These are phyloP conservation scores for Alosa alosa DNA, from an alignment of 2,113 vertebrate genomes.

Conservation along the genomic window DNA sequence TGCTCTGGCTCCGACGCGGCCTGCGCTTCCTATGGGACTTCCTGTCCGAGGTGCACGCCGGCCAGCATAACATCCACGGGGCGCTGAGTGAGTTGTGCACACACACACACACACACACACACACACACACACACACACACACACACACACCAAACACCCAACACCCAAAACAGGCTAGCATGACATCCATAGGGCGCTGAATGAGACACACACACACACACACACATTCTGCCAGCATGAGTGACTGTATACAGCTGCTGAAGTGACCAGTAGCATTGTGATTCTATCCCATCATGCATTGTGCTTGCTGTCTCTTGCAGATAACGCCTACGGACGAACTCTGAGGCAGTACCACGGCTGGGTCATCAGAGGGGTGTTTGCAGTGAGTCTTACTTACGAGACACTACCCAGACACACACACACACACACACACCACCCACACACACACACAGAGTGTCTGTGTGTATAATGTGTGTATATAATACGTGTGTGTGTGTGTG, in stretches of 20 bases:
- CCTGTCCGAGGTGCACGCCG: conserved; percentile 84
- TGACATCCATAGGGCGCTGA: conserved; percentile 90
- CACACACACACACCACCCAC: background rate
- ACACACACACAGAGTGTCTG: background rate
- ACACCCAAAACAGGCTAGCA: conserved; percentile 53
- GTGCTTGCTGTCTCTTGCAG: conserved; percentile 59
- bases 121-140: no score
- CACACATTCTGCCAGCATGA: background rate
- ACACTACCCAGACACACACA: background rate
- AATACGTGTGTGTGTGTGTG: conserved; percentile 59
- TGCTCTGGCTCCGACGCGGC: conserved; percentile 94
- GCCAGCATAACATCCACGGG: conserved; percentile 86
- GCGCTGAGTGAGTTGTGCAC: conserved; percentile 88
- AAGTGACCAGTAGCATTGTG: no score
- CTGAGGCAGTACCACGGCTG: conserved; percentile 93
- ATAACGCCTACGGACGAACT: conserved; percentile 91
- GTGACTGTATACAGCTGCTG: no score
- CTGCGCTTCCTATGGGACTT: conserved; percentile 96
- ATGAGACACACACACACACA: conserved; percentile 64
- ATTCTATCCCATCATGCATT: background rate
- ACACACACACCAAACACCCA: no score
- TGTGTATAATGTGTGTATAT: background rate
- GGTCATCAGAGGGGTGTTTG: conserved; percentile 96
- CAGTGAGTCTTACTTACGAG: conserved; percentile 72
- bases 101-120: no score